These are phyloP conservation scores for Salvelinus namaycush DNA, from an alignment of 2,113 vertebrate genomes.

Conservation along the genomic window DNA sequence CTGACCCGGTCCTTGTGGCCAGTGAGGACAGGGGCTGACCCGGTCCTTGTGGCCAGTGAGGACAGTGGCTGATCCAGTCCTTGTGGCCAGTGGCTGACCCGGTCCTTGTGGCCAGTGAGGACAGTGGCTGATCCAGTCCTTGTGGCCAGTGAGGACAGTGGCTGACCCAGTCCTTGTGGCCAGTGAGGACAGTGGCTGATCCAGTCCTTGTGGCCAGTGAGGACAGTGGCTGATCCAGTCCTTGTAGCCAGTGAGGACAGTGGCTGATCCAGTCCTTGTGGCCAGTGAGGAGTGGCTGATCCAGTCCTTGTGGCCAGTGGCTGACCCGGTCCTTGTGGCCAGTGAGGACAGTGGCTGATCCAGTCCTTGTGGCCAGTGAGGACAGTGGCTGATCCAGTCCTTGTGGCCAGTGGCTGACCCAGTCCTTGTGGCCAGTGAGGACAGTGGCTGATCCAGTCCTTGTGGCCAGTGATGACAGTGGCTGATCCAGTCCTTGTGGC, in stretches of 20 bases:
- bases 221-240: constrained; percentile 87
- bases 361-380: too few relatives aligned
- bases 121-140: constrained; percentile 64
- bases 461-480: constrained; percentile 69
- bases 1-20: constrained; percentile 22
- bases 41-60: constrained; percentile 79
- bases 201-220: too few relatives aligned
- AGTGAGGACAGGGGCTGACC: constrained; percentile 78
- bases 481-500: constrained; percentile 86
- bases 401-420: constrained; percentile 23
- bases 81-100: constrained; percentile 60
- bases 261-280: too few relatives aligned
- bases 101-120: constrained; percentile 66
- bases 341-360: too few relatives aligned
- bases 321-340: too few relatives aligned
- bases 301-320: constrained; percentile 76
- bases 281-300: constrained; percentile 87
- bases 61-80: constrained; percentile 92
- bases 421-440: too few relatives aligned
- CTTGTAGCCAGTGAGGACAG: constrained; percentile 61
- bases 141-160: constrained; percentile 74
- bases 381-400: constrained; percentile 92
- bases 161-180: constrained; percentile 90
- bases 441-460: too few relatives aligned
- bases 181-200: constrained; percentile 16